Percentiles rank a stretch among this genome's conserved stretches.
These are phyloP conservation scores for Brachyalestes nurse DNA, from an alignment of 2,797 vertebrate species.

Conservation along the genomic window DNA sequence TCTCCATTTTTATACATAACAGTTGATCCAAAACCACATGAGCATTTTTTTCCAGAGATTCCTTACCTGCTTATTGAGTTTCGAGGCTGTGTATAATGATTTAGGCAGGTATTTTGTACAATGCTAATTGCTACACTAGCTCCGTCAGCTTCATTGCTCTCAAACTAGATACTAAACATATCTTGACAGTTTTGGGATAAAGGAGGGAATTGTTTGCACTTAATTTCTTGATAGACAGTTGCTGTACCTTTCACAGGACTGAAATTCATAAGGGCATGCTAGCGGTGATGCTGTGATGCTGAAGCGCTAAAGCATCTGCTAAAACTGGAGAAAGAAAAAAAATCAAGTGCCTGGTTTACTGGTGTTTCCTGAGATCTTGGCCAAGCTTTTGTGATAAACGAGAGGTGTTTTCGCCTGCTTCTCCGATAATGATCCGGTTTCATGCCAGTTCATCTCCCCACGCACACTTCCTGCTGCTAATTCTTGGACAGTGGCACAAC, in stretches of 20 bases:
- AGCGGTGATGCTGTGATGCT: neutral
- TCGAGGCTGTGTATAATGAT: neutral
- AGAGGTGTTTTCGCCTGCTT: neutral
- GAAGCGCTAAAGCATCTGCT: neutral
- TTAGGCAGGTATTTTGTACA: neutral
- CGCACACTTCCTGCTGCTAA: constrained; percentile 79
- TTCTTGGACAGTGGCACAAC: constrained; percentile 84
- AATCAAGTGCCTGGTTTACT: neutral
- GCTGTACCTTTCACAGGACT: neutral
- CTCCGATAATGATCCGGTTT: neutral
- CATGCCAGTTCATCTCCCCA: constrained; percentile 50
- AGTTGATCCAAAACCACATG: too few species aligned
- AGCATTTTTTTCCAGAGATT: too few species aligned
- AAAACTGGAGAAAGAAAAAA: too few species aligned
- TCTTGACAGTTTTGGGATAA: too few species aligned
- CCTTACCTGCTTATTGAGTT: too few species aligned
- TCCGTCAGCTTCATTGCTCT: too few species aligned
- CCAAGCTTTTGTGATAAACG: neutral
- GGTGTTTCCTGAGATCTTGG: neutral
- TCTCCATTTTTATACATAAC: too few species aligned
- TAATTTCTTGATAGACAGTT: neutral
- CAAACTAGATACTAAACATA: too few species aligned
- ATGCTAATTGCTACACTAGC: neutral
- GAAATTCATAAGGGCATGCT: neutral
- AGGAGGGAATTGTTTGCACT: too few species aligned